Base-by-base conservation (phyloP, 2,113 vertebrate genomes). In the Eleginops maclovinus region DNA sequence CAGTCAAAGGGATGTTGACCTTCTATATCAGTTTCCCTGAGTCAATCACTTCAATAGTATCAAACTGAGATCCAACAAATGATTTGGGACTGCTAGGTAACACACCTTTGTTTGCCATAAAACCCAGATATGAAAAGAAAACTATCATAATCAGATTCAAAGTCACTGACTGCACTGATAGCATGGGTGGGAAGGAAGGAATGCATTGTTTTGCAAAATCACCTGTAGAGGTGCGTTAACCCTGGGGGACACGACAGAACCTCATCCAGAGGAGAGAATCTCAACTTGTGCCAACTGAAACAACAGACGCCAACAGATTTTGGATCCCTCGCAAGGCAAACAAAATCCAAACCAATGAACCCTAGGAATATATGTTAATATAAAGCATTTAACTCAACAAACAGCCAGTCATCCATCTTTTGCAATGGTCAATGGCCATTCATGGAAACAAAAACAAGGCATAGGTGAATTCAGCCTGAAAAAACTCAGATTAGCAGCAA, bases 1-100 rank as follows among this genome's bases (percentile, higher is more conserved):
- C 68, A 60, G 77, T 89, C 77, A 87, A 79, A 76, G 70, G 72
- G 59, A 90, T 86, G 88, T 92, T 90, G 85, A 91, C 87, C 82
- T 83, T 83, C 76, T 83, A 59, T 91, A 91, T 91, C 92, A 85
- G 84, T 71, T 88, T 85, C 75, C 87, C 82, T 84, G 79, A 91
- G 64, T 91, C 88, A 89, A 84, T 91, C 88, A 78, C 84, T 87
- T 90, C 75, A 82, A 75, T 60, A 0, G 72, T 83, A 91, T 90
- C 89, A 83, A 74, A 84, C 76, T 19, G 51, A 69, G 72, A 87
- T 83, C 84, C 60, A 75, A 69, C 77, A 72, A 76, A 54, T 86
- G 75, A 86, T 66, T 36, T 75, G 71, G 50, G 53, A 61, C 47
- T 11, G 53, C 55, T 65, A 59, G 66, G 79, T 46, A 72, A 81